Evolutionary conservation across 2,797 vertebrate genomes (phyloP).

Genomic region (Myotis planiceps): DNA sequence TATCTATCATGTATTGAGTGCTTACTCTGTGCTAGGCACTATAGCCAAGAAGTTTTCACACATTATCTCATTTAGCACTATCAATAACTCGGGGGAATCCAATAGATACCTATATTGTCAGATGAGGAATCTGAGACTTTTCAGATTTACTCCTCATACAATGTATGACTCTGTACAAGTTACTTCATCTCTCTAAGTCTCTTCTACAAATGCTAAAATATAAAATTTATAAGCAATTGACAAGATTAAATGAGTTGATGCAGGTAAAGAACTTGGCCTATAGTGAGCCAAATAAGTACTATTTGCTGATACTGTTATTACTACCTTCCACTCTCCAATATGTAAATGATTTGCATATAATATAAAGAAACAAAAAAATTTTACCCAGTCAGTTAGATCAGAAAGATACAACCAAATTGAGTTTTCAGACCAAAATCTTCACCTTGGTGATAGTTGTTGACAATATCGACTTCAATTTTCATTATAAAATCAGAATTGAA

Average conservation of each 20-base stretch:
- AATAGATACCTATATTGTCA: not conserved
- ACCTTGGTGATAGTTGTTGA: not conserved
- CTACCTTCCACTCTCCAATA: not conserved
- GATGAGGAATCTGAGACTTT: not conserved
- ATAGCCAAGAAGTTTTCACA: not conserved
- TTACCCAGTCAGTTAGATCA: not conserved
- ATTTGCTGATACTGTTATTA: not conserved
- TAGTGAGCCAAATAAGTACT: not conserved
- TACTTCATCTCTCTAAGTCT: not conserved
- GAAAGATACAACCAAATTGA: not conserved
- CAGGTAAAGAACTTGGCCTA: not conserved
- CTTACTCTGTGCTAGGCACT: not conserved
- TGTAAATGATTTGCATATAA: not conserved
- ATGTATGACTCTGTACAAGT: not conserved
- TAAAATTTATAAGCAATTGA: not conserved
- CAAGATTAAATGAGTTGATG: not conserved
- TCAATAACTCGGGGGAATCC: not conserved
- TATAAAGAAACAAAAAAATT: not conserved
- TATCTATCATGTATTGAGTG: not conserved
- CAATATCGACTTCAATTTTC: not conserved
- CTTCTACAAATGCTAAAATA: not conserved
- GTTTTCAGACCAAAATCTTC: not conserved
- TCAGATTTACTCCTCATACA: constrained; percentile 1
- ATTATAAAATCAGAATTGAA: not conserved
- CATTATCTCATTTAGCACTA: not conserved